Evolutionary conservation across 2,888 invertebrate genomes (phyloP), one percentile per base, ranked within the genome.

Genomic region (Apamea epomidion): DNA sequence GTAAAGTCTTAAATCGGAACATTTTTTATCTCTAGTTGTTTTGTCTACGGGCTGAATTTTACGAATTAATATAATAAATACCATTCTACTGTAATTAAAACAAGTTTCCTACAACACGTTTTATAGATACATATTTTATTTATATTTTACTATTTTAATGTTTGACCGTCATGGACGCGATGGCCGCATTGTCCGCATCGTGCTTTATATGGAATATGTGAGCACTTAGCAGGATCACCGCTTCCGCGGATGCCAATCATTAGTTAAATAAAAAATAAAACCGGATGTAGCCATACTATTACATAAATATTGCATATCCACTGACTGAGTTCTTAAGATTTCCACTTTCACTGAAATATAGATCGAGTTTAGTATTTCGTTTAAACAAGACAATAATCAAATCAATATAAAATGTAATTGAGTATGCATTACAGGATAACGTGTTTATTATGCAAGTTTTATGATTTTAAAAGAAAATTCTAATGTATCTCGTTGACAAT

Each of bases 81-180:
- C 71, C 65, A 62, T 65, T 79, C 74, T 74, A 81, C 72, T 86
- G 58, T 86, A 83, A 79, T 76, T 75, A 32, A 76, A 69, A 76
- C 79, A 80, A 80, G 69, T 83, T 83, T 83, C 80, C 83, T 88
- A 90, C 82, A 90, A 90, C 89, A 91, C 92, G 89, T 93, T 93
- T 93, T 94, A 92, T 94, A 93, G 72, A 85, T 78, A 89, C 74
- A 84, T 84, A 86, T 90, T 83, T 87, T 87, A 91, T 92, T 91
- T 92, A 91, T 85, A 88, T 89, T 93, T 94, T 93, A 93, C 93
- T 93, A 92, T 88, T 83, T 86, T 78, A 80, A 88, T 32, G 69
- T 70, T 72, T 69, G 76, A 58, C 74, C 71, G 76, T 71, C 69
- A 72, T 37, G 70, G 45, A 77, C 67, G 72, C 42, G 48, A 75